Evolutionary conservation across 30 jellyfish, hydroid and myxozoan genomes (phyloP).

Genomic region (Hydractinia echinata): DNA sequence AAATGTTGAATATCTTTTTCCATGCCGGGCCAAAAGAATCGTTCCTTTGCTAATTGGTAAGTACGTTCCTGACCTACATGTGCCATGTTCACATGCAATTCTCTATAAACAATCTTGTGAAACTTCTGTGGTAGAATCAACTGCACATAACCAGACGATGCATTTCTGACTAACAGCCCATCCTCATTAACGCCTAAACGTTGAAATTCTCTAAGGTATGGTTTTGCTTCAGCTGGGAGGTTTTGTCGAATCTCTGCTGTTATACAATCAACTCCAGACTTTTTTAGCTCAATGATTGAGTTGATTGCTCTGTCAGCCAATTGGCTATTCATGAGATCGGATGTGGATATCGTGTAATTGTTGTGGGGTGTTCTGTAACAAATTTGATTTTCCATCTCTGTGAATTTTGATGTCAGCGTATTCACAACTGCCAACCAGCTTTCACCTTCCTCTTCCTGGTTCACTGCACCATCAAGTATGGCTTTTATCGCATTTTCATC

Average conservation of each 20-base stretch:
- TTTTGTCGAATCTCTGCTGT: slow-evolving; percentile 26
- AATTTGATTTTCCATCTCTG: slow-evolving; percentile 6
- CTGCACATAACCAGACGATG: slow-evolving; percentile 24
- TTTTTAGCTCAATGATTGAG: slow-evolving; percentile 21
- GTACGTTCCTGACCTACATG: slow-evolving; percentile 29
- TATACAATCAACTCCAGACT: slow-evolving; percentile 26
- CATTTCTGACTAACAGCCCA: slow-evolving; percentile 20
- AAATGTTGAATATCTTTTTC: slow-evolving; percentile 29
- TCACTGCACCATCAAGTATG: slow-evolving; percentile 15
- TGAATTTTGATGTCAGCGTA: not conserved
- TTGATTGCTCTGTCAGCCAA: slow-evolving; percentile 22
- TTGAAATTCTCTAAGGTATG: slow-evolving; percentile 24
- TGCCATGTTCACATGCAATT: slow-evolving; percentile 45
- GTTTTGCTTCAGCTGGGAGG: slow-evolving; percentile 19
- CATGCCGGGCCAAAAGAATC: slow-evolving; percentile 49
- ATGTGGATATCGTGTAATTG: slow-evolving; percentile 15
- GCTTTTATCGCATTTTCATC: slow-evolving; percentile 40
- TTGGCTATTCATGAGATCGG: slow-evolving; percentile 25
- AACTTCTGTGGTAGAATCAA: slow-evolving; percentile 31
- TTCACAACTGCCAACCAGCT: slow-evolving; percentile 31
- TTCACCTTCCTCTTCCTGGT: not conserved
- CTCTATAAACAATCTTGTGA: slow-evolving; percentile 22
- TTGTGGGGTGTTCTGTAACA: slow-evolving; percentile 24
- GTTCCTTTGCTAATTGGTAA: slow-evolving; percentile 33
- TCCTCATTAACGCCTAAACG: slow-evolving; percentile 25